Percentiles rank a stretch among this genome's conserved stretches.
These are phyloP conservation scores for Campoplex capitator DNA, from an alignment of 2,888 invertebrate species.

Conservation along the genomic window DNA sequence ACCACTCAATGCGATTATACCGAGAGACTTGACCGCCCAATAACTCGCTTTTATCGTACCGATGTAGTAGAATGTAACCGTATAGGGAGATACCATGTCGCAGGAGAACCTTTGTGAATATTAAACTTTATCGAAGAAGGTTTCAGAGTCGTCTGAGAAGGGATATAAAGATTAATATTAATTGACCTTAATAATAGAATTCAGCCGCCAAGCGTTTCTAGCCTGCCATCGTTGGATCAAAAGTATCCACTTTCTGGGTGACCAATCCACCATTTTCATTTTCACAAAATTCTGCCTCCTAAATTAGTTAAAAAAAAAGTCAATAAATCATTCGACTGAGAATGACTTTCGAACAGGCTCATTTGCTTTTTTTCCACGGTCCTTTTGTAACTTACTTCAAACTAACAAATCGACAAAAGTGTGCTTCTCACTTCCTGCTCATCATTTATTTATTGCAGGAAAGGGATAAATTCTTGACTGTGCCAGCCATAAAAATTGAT, in stretches of 20 bases:
- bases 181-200: not conserved
- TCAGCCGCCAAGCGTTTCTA: not conserved
- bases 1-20: slow-evolving; percentile 2
- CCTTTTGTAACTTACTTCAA: not conserved
- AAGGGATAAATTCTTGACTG: too few species aligned
- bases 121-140: slow-evolving; percentile 14
- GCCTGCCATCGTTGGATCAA: not conserved
- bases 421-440: not conserved
- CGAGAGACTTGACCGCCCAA: not conserved
- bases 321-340: not conserved
- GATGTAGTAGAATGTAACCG: slow-evolving; percentile 29
- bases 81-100: not conserved
- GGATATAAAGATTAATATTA: slow-evolving; percentile 25
- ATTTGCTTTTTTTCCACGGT: not conserved
- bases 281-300: not conserved
- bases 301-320: not conserved
- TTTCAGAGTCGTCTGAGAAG: not conserved
- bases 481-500: too few species aligned
- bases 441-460: not conserved
- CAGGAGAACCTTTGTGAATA: slow-evolving; percentile 32
- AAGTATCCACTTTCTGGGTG: not conserved
- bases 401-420: not conserved
- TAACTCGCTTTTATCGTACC: not conserved
- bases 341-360: not conserved
- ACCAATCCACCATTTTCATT: not conserved